Evolutionary conservation across 2,888 invertebrate genomes (phyloP).

Genomic region (Tetragonisca angustula): DNA sequence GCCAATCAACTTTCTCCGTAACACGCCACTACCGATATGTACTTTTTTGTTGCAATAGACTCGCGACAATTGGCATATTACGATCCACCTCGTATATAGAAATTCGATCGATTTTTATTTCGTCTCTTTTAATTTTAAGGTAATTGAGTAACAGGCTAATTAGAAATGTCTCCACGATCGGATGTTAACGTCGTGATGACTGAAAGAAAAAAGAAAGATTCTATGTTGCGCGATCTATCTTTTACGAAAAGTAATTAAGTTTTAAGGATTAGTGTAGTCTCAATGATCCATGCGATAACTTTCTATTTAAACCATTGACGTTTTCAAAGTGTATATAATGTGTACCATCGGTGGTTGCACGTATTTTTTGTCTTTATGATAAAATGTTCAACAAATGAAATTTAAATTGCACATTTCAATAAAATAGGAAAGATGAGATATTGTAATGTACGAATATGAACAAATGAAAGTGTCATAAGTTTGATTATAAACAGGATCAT

Average conservation of each 20-base stretch:
- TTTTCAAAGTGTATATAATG: too few relatives aligned
- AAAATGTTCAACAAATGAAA: not conserved
- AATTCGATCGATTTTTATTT: conserved; percentile 10
- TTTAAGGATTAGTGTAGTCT: too few relatives aligned
- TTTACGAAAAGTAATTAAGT: too few relatives aligned
- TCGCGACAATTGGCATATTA: conserved; percentile 5
- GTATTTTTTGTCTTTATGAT: not conserved
- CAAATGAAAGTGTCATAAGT: not conserved
- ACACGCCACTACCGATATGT: conserved; percentile 24
- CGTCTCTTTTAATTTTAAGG: not conserved
- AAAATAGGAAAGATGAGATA: not conserved
- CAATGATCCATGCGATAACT: too few relatives aligned
- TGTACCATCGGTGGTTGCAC: not conserved
- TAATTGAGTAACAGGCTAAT: not conserved
- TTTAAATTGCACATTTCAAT: not conserved
- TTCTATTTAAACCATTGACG: too few relatives aligned
- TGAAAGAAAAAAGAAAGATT: not conserved
- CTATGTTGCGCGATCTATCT: not conserved
- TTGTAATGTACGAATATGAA: not conserved
- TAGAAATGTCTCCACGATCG: not conserved
- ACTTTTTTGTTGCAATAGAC: conserved; percentile 20
- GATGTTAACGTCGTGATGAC: not conserved
- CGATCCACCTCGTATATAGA: conserved; percentile 32
- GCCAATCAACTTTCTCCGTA: conserved; percentile 68
- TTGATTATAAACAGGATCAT: not conserved